Evolutionary conservation across 2,888 invertebrate genomes (phyloP), one percentile per base, ranked within the genome.

Genomic region (Drosophila lutescens): DNA sequence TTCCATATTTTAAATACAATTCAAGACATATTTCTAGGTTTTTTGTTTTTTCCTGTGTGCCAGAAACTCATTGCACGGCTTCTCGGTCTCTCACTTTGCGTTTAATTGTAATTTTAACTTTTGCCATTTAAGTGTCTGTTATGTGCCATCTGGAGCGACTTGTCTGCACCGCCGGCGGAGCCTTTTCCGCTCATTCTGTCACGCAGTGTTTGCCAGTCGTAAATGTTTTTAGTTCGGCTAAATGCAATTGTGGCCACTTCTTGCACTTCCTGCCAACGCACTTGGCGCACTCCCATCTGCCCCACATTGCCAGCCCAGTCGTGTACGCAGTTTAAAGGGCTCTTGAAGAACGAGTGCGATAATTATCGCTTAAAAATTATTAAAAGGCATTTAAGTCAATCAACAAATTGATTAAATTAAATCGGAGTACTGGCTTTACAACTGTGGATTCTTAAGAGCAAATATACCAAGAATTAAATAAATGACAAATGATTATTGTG

Each of bases 91-190:
- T 44, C 30, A 58, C 65, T 65, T 65, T 72, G 65, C 57, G 66
- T 74, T 80, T 83, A 80, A 80, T 86, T 86, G 84, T 80, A 80
- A 86, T 83, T 79, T 60, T 59, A 74, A 73, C 73, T 73, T 73
- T 73, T 66, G 55, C 55, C 59, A 66, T 73, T 74, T 59, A 67
- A 72, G 66, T 74, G 66, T 50, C 51, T 43, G 66, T 66, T 51
- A 32, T 51, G 47, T 73, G 74, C 59, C 56, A 66, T 49, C 66
- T 57, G 40, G 54, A 63, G 49, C 41, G 46, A 63, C 73, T 43
- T 53, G 41, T 51, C 55, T 56, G 46, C 74, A 46, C 10, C 41
- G 20, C 41, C 51, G 40, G 20, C 36, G 55, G 26, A 49, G 26
- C 55, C 40, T 41, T 36, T 47, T 40, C 66, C 53, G 53, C 46